A percentile compares a stretch with the other conserved stretches of the same genome.
Conservation (phyloP, 2,113 vertebrate species). For the Paracanthobrama guichenoti region DNA sequence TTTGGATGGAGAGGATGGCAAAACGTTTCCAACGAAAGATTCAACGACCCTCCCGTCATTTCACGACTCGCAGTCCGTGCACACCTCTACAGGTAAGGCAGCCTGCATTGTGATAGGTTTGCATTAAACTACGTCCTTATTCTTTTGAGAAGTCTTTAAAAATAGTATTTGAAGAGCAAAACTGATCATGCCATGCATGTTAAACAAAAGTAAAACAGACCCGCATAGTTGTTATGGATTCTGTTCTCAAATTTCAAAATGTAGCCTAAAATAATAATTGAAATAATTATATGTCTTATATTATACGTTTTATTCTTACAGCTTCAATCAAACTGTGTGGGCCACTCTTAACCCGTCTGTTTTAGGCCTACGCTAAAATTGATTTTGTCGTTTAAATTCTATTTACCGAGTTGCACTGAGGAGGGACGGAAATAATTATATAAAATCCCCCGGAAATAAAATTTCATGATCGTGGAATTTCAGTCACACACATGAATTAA, state of each 20-base stretch:
- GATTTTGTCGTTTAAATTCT: neutral
- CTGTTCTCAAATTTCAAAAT: neutral
- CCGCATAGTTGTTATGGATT: neutral
- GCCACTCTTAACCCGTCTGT: conserved; percentile 15
- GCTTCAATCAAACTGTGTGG: neutral
- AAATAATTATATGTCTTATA: neutral
- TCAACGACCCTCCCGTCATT: conserved; percentile 78
- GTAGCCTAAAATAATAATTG: neutral
- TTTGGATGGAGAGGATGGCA: conserved; percentile 85
- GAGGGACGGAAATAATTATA: neutral
- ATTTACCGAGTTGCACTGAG: neutral
- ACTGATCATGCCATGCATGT: neutral
- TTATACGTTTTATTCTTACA: neutral
- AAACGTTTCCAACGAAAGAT: conserved; percentile 84
- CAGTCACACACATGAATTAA: conserved; percentile 44
- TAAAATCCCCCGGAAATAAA: conserved; percentile 6
- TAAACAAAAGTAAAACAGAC: neutral
- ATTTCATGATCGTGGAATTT: conserved; percentile 21
- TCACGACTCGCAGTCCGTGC: conserved; percentile 82
- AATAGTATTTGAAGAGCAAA: neutral
- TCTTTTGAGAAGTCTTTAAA: neutral
- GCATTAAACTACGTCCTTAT: neutral
- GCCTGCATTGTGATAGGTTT: neutral
- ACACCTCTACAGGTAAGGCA: conserved; percentile 80
- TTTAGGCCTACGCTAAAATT: conserved; percentile 59